Percentiles rank a stretch among this genome's conserved stretches.
phyloP scores from a whole-genome alignment of 2,888 invertebrate species.

The Mythimna loreyi region DNA sequence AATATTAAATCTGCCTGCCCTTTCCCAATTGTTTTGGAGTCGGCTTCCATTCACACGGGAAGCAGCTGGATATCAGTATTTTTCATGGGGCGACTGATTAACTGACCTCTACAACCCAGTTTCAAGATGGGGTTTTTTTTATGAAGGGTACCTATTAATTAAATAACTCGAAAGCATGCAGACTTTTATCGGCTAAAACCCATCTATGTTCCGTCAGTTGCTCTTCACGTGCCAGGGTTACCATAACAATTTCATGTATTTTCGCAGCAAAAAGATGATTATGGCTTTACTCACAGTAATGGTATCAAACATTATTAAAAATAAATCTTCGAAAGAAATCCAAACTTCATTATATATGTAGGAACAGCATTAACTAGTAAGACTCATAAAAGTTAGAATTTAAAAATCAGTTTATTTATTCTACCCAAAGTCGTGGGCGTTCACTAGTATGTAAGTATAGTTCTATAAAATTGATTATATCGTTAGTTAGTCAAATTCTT shows the following conservation, averaged over 20 bases:
- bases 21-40: too few relatives aligned
- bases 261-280: too few relatives aligned
- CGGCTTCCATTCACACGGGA: too few relatives aligned
- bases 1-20: slow-evolving; percentile 1
- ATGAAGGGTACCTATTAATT: background rate
- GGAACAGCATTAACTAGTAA: too few relatives aligned
- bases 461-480: slow-evolving; percentile 17
- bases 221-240: too few relatives aligned
- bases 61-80: too few relatives aligned
- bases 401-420: slow-evolving; percentile 12
- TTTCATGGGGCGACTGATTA: too few relatives aligned
- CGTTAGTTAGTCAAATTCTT: slow-evolving; percentile 21
- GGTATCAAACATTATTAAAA: background rate
- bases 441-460: background rate
- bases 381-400: background rate
- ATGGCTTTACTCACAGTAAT: too few relatives aligned
- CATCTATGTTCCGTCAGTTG: too few relatives aligned
- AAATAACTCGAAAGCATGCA: background rate
- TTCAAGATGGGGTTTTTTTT: background rate
- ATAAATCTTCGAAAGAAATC: background rate
- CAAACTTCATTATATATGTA: background rate
- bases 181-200: too few relatives aligned
- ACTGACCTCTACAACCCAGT: too few relatives aligned
- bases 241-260: too few relatives aligned
- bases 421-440: slow-evolving; percentile 9